A percentile compares a stretch with the other conserved stretches of the same genome.
Evolutionary conservation across 2,888 invertebrate genomes (phyloP).

Genomic region (Syrphus vitripennis): DNA sequence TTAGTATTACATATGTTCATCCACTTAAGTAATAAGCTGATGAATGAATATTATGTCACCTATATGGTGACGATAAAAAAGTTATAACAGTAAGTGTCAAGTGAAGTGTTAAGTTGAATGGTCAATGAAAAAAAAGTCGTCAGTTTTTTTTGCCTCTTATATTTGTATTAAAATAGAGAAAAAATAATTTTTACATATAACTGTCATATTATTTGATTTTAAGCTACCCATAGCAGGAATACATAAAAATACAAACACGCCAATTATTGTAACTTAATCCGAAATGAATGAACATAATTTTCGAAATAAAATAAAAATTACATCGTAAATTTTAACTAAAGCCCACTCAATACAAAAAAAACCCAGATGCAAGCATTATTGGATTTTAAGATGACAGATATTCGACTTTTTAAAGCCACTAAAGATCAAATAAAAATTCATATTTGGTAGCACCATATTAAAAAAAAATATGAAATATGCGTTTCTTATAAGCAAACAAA

Average conservation of each 20-base stretch:
- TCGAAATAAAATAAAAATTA: not conserved
- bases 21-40: too few species aligned
- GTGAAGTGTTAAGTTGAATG: too few species aligned
- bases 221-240: not conserved
- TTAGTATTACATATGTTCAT: too few species aligned
- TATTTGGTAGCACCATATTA: not conserved
- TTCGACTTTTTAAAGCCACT: not conserved
- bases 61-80: too few species aligned
- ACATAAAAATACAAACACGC: not conserved
- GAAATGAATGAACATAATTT: not conserved
- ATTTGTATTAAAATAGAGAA: too few species aligned
- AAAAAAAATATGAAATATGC: not conserved
- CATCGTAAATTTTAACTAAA: not conserved
- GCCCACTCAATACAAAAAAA: not conserved
- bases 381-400: constrained; percentile 3
- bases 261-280: not conserved
- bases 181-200: not conserved
- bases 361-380: not conserved
- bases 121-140: too few species aligned
- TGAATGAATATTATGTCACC: too few species aligned
- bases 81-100: too few species aligned
- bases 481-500: not conserved
- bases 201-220: not conserved
- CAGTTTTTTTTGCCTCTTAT: too few species aligned
- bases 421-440: not conserved